Conservation (phyloP, 2,113 vertebrate species). For the Dryoscopus gambensis region DNA sequence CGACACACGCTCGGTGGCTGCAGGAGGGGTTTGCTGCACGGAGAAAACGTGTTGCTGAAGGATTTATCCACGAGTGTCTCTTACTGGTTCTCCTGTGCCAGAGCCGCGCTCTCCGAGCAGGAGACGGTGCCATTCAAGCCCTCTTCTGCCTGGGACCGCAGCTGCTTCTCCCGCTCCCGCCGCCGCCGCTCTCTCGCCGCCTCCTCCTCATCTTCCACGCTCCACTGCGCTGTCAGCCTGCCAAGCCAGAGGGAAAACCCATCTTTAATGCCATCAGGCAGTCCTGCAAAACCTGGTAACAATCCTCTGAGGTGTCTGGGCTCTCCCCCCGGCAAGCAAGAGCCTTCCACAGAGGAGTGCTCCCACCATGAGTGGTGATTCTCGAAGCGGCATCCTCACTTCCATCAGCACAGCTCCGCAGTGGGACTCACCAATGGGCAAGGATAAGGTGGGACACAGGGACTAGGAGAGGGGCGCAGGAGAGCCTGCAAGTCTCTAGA, state of each 20-base stretch:
- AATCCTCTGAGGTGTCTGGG: neutral
- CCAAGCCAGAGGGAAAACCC: neutral
- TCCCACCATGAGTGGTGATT: accelerated
- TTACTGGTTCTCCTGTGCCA: slow-evolving; percentile 61
- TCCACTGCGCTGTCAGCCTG: slow-evolving; percentile 84
- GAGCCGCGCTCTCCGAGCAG: neutral
- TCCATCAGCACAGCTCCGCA: accelerated
- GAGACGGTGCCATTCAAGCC: neutral
- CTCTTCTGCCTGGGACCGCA: slow-evolving; percentile 45
- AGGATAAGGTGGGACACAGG: neutral
- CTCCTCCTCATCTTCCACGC: slow-evolving; percentile 85
- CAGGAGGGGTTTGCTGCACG: neutral
- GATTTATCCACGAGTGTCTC: neutral
- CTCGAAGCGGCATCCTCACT: accelerated
- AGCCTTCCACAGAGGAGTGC: neutral
- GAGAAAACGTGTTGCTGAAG: neutral
- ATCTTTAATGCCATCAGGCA: neutral
- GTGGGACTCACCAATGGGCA: accelerated
- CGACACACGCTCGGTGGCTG: accelerated
- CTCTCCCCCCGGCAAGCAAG: accelerated
- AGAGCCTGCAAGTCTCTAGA: neutral
- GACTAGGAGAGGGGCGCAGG: neutral
- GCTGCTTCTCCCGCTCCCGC: slow-evolving; percentile 70
- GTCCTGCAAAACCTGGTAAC: neutral
- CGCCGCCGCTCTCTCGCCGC: slow-evolving; percentile 73